A percentile compares a stretch with the other conserved stretches of the same genome.
phyloP scores from a whole-genome alignment of 2,113 vertebrate species.

The Grantiella picta region DNA sequence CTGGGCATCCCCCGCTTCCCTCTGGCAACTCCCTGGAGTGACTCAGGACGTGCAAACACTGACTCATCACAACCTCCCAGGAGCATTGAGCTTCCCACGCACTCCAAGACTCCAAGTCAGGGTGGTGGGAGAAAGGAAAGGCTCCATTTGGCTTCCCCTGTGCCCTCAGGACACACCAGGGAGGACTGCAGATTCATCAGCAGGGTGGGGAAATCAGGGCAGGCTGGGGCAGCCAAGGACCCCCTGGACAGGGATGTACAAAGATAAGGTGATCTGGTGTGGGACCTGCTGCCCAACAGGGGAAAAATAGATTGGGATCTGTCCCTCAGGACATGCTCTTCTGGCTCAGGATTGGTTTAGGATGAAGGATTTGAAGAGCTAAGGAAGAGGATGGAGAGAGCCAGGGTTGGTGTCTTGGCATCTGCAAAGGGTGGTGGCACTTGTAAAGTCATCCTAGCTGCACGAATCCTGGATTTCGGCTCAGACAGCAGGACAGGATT shows the following conservation, averaged over 20 bases:
- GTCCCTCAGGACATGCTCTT: background rate
- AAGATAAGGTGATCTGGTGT: background rate
- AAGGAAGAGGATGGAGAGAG: background rate
- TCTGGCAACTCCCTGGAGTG: background rate
- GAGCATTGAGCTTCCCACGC: accelerated
- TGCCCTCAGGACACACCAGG: background rate
- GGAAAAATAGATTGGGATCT: background rate
- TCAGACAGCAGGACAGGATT: background rate
- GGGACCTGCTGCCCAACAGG: background rate
- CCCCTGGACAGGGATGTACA: background rate
- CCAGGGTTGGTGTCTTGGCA: background rate
- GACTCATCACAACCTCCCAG: background rate
- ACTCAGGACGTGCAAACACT: background rate
- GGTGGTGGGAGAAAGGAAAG: background rate
- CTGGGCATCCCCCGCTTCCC: background rate
- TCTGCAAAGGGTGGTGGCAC: background rate
- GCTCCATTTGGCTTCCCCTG: background rate
- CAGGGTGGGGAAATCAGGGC: background rate
- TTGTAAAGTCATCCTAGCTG: background rate
- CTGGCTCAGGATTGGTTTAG: background rate
- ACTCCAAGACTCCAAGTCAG: accelerated
- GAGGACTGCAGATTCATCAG: background rate
- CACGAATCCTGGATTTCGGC: background rate
- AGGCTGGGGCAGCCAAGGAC: background rate
- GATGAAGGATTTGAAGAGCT: background rate